Evolutionary conservation across 2,888 invertebrate genomes (phyloP), one percentile per base, ranked within the genome.

Genomic region (Cheilosia impressa): DNA sequence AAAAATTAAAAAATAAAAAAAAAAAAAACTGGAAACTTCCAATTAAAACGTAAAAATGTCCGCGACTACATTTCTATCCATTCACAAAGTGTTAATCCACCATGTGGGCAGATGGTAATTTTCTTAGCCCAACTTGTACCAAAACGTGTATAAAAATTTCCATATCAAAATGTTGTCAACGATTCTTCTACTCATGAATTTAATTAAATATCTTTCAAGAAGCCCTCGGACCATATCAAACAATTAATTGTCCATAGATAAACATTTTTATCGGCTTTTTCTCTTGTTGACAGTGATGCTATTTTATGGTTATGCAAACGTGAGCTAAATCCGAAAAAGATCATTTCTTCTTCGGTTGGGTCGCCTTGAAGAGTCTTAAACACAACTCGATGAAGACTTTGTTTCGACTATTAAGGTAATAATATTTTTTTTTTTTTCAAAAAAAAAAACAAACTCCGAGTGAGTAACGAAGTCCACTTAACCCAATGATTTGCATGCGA

Each of bases 401-500:
- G 75, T 55, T 63, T 73, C 45, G 19, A 65, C 34, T 55, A 38
- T 75, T 55, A 57, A 34, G 65, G 65, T 34, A 53, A 62, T 62
- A 55, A 58, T 52, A 34, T 4, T 17, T 41, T 19, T 31, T 69
- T 45, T 38, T 72, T 19, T 65, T 63, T 45, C n/a, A 2, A 50
- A 5, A 43, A 31, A 7, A 0, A 17, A 57, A 45, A 19, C 10
- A 60, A 52, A 69, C 52, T 17, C 27, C 4, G 45, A 50, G 55
- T 58, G 72, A 55, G 58, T 43, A 58, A 55, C 31, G 34, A 45
- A 77, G 66, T 45, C 55, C 66, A 71, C 31, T 55, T 27, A 22
- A 41, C 19, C 13, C 10, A 34, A 2, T 63, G 62, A 84, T 84
- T 84, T 84, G 83, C 83, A 84, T 84, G 58, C 24, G 62, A 50